These are phyloP conservation scores for Centrocercus urophasianus DNA, from an alignment of 2,113 vertebrate genomes.

Conservation along the genomic window DNA sequence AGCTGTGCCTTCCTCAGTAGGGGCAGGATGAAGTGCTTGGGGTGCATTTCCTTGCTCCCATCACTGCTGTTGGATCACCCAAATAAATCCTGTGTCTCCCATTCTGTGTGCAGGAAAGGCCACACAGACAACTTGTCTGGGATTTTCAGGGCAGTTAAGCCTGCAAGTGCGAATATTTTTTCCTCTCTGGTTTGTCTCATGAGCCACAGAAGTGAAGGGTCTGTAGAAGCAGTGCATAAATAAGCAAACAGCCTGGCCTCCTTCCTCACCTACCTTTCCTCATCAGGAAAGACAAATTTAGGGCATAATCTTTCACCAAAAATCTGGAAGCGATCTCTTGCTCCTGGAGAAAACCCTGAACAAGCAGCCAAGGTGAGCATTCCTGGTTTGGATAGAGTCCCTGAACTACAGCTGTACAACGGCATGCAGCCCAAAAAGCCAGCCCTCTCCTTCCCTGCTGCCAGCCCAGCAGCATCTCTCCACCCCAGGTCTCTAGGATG, in stretches of 20 bases:
- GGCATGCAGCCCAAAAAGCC: not conserved
- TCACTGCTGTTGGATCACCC: not conserved
- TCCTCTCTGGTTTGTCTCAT: not conserved
- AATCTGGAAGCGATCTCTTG: not conserved
- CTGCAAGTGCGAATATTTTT: not conserved
- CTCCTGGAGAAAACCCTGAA: not conserved
- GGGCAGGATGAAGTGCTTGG: rapidly evolving
- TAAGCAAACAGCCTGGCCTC: not conserved
- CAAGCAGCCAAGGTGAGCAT: not conserved
- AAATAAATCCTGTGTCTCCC: not conserved
- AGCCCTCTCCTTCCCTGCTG: not conserved
- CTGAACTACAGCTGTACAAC: rapidly evolving
- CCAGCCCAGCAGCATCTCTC: rapidly evolving
- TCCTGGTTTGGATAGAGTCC: not conserved
- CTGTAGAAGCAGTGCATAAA: rapidly evolving
- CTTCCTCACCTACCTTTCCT: not conserved
- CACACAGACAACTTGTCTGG: not conserved
- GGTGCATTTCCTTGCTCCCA: not conserved
- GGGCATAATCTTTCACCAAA: not conserved
- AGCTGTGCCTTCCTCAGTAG: not conserved
- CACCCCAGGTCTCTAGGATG: rapidly evolving
- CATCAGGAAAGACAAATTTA: not conserved
- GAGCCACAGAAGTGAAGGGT: not conserved
- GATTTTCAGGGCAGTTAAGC: not conserved
- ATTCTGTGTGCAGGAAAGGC: rapidly evolving